phyloP scores from a whole-genome alignment of 2,113 vertebrate genomes.

The Mirza zaza region DNA sequence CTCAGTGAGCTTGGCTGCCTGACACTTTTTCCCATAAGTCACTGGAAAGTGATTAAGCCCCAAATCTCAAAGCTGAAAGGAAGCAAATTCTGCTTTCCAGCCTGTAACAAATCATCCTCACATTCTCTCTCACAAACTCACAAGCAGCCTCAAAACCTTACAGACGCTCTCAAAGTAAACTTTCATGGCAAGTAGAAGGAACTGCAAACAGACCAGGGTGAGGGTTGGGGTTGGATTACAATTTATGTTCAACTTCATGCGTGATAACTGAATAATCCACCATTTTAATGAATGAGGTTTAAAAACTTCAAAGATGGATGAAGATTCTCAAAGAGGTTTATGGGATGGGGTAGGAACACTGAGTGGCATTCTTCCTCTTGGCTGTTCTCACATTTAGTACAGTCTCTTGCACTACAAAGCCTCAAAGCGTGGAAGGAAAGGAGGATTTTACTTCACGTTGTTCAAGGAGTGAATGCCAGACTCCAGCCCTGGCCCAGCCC shows the following conservation, averaged over 20 bases:
- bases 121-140: not conserved
- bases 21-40: not conserved
- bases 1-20: conserved; percentile 24
- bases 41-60: not conserved
- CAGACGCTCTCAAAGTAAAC: not conserved
- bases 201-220: not conserved
- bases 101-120: not conserved
- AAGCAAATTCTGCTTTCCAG: not conserved
- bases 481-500: not conserved
- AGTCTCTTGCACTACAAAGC: not conserved
- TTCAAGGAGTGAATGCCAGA: not conserved
- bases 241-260: not conserved
- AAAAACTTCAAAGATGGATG: not conserved
- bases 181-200: not conserved
- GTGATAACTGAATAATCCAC: not conserved
- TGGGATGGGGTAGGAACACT: not conserved
- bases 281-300: not conserved
- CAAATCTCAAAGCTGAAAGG: not conserved
- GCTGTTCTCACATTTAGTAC: not conserved
- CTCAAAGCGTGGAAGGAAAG: not conserved
- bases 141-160: not conserved
- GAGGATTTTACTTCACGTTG: not conserved
- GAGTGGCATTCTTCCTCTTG: not conserved
- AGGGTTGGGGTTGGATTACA: not conserved
- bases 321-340: not conserved